phyloP scores from a whole-genome alignment of 2,113 vertebrate species.

The Nycticorax nycticorax region DNA sequence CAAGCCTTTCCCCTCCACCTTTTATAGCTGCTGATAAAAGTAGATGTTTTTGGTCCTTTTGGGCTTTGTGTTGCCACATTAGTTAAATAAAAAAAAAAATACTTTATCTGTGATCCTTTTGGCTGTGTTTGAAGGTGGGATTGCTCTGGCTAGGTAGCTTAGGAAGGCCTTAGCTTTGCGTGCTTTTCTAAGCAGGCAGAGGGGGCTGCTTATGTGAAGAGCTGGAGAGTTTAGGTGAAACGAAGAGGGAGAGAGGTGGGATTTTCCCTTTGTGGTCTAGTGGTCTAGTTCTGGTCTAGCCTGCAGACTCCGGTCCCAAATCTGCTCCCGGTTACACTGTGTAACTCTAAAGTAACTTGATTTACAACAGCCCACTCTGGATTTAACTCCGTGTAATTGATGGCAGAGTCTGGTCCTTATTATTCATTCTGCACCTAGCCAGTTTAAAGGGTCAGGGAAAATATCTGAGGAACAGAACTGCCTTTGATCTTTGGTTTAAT shows the following conservation, averaged over 20 bases:
- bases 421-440: conserved; percentile 32
- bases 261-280: background rate
- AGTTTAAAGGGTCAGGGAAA: conserved; percentile 54
- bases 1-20: background rate
- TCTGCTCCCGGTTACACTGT: conserved; percentile 8
- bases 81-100: conserved; percentile 32
- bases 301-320: background rate
- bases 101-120: conserved; percentile 21
- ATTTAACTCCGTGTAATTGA: background rate
- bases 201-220: background rate
- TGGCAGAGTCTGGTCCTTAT: conserved; percentile 45
- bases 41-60: conserved; percentile 9
- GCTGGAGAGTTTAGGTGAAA: background rate
- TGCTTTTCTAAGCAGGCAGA: background rate
- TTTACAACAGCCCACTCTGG: conserved; percentile 6
- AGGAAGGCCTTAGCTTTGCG: background rate
- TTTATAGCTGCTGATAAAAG: conserved; percentile 32
- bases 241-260: background rate
- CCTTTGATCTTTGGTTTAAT: conserved; percentile 60
- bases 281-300: background rate
- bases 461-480: conserved; percentile 36
- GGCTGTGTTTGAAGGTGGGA: background rate
- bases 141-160: background rate
- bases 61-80: conserved; percentile 15
- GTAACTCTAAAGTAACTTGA: conserved; percentile 27